These are phyloP conservation scores for Alectura lathami DNA, from an alignment of 2,113 vertebrate genomes.

Conservation along the genomic window DNA sequence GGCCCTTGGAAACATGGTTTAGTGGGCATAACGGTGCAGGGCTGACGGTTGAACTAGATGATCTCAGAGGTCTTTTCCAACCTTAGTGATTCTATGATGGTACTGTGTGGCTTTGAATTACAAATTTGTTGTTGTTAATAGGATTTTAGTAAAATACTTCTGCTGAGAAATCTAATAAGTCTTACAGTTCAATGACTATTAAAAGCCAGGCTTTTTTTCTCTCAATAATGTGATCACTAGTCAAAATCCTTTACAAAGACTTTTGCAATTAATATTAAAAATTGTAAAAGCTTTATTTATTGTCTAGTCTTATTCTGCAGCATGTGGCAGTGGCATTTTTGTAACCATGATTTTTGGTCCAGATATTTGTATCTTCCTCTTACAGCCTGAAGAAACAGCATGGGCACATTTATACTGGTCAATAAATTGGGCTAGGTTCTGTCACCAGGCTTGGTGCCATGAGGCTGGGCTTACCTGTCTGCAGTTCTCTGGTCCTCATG, in stretches of 20 bases:
- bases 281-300: not conserved
- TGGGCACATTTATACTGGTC: not conserved
- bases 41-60: no score
- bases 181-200: not conserved
- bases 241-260: not conserved
- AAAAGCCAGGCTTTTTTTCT: not conserved
- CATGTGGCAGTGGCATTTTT: not conserved
- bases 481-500: not conserved
- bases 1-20: no score
- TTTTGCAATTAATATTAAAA: not conserved
- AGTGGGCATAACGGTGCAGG: no score
- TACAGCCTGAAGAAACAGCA: not conserved
- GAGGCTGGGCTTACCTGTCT: not conserved
- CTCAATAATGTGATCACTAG: not conserved
- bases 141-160: not conserved
- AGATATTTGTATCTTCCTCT: not conserved
- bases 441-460: not conserved
- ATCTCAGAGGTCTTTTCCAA: no score
- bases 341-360: not conserved
- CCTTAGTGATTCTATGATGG: no score
- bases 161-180: not conserved
- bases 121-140: not conserved
- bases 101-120: not conserved
- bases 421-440: not conserved
- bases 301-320: not conserved